These are phyloP conservation scores for Megalurothrips usitatus DNA, from an alignment of 2,888 invertebrate species.

Conservation along the genomic window DNA sequence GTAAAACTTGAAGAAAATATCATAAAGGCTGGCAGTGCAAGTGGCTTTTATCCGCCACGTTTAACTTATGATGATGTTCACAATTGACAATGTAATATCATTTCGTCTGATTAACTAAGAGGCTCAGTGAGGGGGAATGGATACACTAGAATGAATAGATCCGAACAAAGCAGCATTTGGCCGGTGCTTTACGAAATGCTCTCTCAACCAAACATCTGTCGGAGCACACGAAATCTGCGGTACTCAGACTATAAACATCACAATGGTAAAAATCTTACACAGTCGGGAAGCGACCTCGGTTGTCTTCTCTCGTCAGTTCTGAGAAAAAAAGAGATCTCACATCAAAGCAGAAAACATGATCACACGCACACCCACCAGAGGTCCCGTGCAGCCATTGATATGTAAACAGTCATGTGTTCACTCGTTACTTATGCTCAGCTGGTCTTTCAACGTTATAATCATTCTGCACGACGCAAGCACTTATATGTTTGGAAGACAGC, in stretches of 20 bases:
- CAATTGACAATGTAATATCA: no score
- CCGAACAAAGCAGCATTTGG: no score
- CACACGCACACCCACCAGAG: background rate
- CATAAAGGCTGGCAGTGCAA: background rate
- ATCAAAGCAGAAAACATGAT: background rate
- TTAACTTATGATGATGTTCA: no score
- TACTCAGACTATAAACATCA: background rate
- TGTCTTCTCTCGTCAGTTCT: background rate
- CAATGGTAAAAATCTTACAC: background rate
- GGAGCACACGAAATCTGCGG: background rate
- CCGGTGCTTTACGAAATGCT: background rate
- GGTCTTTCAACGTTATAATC: background rate
- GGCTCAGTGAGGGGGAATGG: no score
- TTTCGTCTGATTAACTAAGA: no score
- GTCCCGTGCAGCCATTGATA: background rate
- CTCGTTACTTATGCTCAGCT: background rate
- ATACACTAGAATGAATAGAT: no score
- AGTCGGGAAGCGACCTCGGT: background rate
- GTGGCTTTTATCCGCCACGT: no score
- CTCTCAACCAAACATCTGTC: background rate
- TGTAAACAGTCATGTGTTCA: background rate
- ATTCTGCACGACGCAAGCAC: background rate
- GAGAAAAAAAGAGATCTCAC: background rate
- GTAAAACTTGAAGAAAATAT: background rate
- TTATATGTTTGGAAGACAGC: background rate